Evolutionary conservation across 1,140 invertebrate genomes (phyloP).

Genomic region (Brachionus plicatilis): DNA sequence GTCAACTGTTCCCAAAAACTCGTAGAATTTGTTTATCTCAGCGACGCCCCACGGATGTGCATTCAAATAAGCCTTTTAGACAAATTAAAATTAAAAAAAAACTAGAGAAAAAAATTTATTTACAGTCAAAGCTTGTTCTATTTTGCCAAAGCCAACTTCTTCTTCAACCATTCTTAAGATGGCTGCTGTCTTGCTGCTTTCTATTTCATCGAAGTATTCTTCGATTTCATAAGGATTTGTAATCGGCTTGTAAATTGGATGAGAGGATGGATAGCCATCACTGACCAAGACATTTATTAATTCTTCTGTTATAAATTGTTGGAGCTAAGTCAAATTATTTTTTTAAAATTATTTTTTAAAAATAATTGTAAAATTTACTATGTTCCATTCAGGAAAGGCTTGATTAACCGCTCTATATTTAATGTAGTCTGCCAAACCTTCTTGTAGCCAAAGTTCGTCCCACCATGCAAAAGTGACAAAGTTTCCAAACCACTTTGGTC

Average conservation of each 20-base stretch:
- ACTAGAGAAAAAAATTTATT: not conserved
- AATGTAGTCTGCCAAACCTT: conserved; percentile 36
- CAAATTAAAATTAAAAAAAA: not conserved
- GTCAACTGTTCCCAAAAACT: not conserved
- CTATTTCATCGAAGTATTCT: conserved; percentile 36
- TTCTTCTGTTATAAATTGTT: conserved; percentile 35
- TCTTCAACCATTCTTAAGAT: conserved; percentile 40
- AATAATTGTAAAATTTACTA: not conserved
- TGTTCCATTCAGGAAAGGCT: conserved; percentile 26
- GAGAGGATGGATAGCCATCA: conserved; percentile 16
- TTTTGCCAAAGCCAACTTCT: not conserved
- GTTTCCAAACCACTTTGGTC: conserved; percentile 30
- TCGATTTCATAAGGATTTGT: conserved; percentile 26
- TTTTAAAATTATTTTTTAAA: not conserved
- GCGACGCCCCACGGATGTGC: conserved; percentile 26
- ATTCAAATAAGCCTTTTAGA: conserved; percentile 3
- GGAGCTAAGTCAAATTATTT: not conserved
- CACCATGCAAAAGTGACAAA: conserved; percentile 33
- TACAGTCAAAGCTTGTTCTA: conserved; percentile 24
- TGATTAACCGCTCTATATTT: conserved; percentile 32
- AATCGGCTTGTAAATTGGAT: conserved; percentile 31
- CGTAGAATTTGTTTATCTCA: conserved; percentile 12
- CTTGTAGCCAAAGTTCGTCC: conserved; percentile 37
- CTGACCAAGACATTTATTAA: not conserved
- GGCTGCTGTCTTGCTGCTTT: conserved; percentile 12